Base-by-base conservation (phyloP, 1,140 invertebrate species). In the Gryllus bimaculatus region DNA sequence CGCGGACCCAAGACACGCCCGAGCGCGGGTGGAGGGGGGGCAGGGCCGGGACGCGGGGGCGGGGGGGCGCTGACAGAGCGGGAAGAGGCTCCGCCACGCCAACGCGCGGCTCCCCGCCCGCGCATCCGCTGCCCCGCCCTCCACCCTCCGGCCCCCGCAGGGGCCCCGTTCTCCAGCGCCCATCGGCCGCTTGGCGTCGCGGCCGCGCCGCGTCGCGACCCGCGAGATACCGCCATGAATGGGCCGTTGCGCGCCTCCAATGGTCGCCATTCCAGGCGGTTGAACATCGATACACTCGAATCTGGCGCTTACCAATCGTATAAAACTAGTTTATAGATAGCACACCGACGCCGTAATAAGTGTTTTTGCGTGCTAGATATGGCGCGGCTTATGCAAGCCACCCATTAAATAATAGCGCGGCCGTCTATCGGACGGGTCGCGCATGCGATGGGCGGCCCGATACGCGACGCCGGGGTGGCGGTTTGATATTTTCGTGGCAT, bases 261-360 rank as follows among this genome's bases (percentile, higher is more conserved):
- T 66, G 54, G 54, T 66, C 54, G 54, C 54, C 54, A 66, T 66
- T 66, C 54, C 54, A 66, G 54, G 54, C 54, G 54, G 54, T 66
- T 66, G 54, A 66, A 66, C 54, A 66, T 66, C 54, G 54, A 66
- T 66, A 66, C 54, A 66, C 54, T 66, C 54, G 54, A n/a, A 66
- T 66, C 54, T 66, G n/a, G 54, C 54, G 54, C 54, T 66, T 66
- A 66, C 54, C n/a, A 66, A 66, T 66, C 54, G 54, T 3, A 66
- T 66, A 66, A 66, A 66, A 66, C 54, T 66, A 66, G 54, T 66
- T 66, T 66, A 66, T 66, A 66, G 54, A 66, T 66, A 66, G 54
- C 54, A 66, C 10, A 66, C 54, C 54, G 54, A 66, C 54, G 54
- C n/a, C 54, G 54, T 66, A 66, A n/a, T 66, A 66, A 66, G 54